phyloP scores from a whole-genome alignment of 2,797 vertebrate genomes.

The Sebastes itinus region DNA sequence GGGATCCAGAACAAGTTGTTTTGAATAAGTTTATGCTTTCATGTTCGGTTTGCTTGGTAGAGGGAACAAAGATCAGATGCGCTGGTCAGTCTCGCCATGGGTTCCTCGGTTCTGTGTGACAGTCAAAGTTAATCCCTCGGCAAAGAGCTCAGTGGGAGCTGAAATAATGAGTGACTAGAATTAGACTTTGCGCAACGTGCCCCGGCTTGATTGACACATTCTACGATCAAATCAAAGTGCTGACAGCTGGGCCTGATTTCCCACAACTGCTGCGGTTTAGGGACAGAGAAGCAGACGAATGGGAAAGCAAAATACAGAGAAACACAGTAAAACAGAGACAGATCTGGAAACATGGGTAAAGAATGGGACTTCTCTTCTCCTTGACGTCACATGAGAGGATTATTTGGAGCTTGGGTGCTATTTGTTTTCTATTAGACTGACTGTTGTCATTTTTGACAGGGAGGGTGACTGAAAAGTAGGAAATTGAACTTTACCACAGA shows the following conservation, averaged over 20 bases:
- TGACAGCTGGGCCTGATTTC: constrained; percentile 80
- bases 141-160: constrained; percentile 55
- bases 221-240: constrained; percentile 81
- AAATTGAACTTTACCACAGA: constrained; percentile 54
- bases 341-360: constrained; percentile 23
- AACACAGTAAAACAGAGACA: constrained; percentile 52
- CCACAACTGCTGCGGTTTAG: constrained; percentile 76
- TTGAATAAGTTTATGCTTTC: constrained; percentile 64
- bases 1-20: constrained; percentile 60
- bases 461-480: constrained; percentile 30
- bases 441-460: constrained; percentile 48
- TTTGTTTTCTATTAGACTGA: constrained; percentile 63
- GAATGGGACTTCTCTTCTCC: constrained; percentile 18
- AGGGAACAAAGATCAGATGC: constrained; percentile 66
- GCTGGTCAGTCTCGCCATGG: constrained; percentile 60
- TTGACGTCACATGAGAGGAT: constrained; percentile 48
- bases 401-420: constrained; percentile 43
- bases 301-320: constrained; percentile 60
- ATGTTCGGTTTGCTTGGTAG: constrained; percentile 51
- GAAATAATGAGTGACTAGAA: constrained; percentile 73
- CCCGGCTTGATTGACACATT: constrained; percentile 77
- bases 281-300: constrained; percentile 54
- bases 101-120: constrained; percentile 48
- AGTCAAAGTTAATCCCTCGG: constrained; percentile 56
- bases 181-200: constrained; percentile 72